Percentiles rank a stretch among this genome's conserved stretches.
Evolutionary conservation across 1,140 invertebrate species (phyloP).

Genomic region (Bombyx mandarina): DNA sequence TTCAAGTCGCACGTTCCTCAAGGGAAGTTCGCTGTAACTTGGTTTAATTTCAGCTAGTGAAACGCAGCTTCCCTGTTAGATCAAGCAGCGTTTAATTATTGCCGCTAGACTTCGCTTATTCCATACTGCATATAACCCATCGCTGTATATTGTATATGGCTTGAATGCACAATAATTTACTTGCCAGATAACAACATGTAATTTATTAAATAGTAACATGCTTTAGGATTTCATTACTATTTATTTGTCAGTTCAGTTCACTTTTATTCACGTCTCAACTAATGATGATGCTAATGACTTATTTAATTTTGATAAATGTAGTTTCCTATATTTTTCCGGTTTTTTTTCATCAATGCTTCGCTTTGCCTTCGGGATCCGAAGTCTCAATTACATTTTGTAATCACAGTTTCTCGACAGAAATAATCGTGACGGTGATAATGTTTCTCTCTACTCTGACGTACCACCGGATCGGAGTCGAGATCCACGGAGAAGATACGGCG

Average conservation of each 20-base stretch:
- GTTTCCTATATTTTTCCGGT: background rate
- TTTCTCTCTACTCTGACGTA: too few species aligned
- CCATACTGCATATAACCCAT: conserved; percentile 35
- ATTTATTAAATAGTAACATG: background rate
- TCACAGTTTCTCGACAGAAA: too few species aligned
- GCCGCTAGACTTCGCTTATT: conserved; percentile 49
- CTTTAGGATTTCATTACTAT: background rate
- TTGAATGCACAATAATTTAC: background rate
- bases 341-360: too few species aligned
- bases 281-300: background rate
- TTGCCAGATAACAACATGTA: background rate
- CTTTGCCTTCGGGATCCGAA: too few species aligned
- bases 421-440: too few species aligned
- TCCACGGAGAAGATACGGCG: too few species aligned
- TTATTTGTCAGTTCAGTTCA: background rate
- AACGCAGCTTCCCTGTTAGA: conserved; percentile 32
- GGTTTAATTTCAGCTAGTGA: conserved; percentile 45
- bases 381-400: too few species aligned
- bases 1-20: background rate
- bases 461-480: too few species aligned
- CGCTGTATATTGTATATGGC: conserved; percentile 28
- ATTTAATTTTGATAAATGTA: background rate
- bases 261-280: background rate
- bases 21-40: conserved; percentile 18
- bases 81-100: conserved; percentile 48